Evolutionary conservation across 2,113 vertebrate genomes (phyloP).

Genomic region (Elachura formosa): DNA sequence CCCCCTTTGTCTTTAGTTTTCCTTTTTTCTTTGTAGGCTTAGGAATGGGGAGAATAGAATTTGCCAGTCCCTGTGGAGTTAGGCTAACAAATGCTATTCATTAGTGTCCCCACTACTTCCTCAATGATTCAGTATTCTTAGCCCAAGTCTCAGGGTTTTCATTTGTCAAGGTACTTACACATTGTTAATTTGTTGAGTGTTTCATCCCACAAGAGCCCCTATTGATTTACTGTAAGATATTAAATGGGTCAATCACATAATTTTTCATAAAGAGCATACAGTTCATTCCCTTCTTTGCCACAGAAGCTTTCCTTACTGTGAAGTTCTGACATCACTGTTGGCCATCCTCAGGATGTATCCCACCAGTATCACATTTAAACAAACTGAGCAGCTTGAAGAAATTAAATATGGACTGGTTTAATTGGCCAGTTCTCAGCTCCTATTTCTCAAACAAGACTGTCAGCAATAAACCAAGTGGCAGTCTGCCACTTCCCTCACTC

Average conservation of each 20-base stretch:
- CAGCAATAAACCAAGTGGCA: not conserved
- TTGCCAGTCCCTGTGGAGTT: not conserved
- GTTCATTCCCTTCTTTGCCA: not conserved
- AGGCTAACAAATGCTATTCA: not conserved
- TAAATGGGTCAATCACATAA: not conserved
- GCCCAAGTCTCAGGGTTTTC: not conserved
- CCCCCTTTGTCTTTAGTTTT: not conserved
- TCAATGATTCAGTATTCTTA: not conserved
- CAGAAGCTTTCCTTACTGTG: not conserved
- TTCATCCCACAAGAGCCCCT: not conserved
- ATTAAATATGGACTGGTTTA: not conserved
- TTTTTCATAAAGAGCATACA: not conserved
- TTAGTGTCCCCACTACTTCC: not conserved
- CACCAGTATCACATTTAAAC: not conserved
- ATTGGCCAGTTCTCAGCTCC: not conserved
- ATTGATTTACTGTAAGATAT: not conserved
- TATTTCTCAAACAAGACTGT: not conserved
- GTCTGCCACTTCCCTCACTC: not conserved
- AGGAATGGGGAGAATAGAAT: not conserved
- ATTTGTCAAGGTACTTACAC: not conserved
- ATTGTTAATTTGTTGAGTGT: not conserved
- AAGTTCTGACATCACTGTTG: not conserved
- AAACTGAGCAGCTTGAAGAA: not conserved
- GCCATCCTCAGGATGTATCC: not conserved
- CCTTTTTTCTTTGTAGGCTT: not conserved